Evolutionary conservation across 1,140 invertebrate species (phyloP).

Genomic region (Lycorma delicatula): DNA sequence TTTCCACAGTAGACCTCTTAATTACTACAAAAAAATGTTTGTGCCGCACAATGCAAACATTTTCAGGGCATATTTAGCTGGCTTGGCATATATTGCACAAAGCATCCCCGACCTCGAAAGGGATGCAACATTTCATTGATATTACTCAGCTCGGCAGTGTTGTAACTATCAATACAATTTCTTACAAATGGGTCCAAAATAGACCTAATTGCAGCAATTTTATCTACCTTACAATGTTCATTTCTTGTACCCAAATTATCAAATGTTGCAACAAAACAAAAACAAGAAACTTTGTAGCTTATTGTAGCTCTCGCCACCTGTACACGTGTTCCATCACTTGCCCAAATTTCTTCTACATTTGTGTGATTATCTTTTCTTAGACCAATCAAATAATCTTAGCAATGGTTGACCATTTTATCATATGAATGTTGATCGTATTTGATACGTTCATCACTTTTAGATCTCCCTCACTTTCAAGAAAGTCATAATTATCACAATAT

Average conservation of each 20-base stretch:
- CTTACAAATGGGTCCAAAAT: slow-evolving; percentile 34
- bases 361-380: neutral
- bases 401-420: too few relatives aligned
- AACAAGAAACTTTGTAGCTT: slow-evolving; percentile 29
- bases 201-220: slow-evolving; percentile 34
- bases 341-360: neutral
- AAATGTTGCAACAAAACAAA: slow-evolving; percentile 30
- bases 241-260: slow-evolving; percentile 28
- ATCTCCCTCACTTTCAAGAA: too few relatives aligned
- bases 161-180: slow-evolving; percentile 34
- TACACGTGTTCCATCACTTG: neutral
- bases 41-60: slow-evolving; percentile 23
- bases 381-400: too few relatives aligned
- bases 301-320: slow-evolving; percentile 3
- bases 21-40: slow-evolving; percentile 29
- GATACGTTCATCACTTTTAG: too few relatives aligned
- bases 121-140: slow-evolving; percentile 38
- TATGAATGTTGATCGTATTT: too few relatives aligned
- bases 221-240: slow-evolving; percentile 28
- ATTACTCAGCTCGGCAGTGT: slow-evolving; percentile 31
- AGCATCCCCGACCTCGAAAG: slow-evolving; percentile 37
- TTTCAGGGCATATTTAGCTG: slow-evolving; percentile 36
- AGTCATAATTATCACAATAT: too few relatives aligned
- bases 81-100: slow-evolving; percentile 38
- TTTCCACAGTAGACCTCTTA: slow-evolving; percentile 35